Percentiles rank a stretch among this genome's conserved stretches.
Evolutionary conservation across 2,797 vertebrate genomes (phyloP).

Genomic region (Pempheris klunzingeri): DNA sequence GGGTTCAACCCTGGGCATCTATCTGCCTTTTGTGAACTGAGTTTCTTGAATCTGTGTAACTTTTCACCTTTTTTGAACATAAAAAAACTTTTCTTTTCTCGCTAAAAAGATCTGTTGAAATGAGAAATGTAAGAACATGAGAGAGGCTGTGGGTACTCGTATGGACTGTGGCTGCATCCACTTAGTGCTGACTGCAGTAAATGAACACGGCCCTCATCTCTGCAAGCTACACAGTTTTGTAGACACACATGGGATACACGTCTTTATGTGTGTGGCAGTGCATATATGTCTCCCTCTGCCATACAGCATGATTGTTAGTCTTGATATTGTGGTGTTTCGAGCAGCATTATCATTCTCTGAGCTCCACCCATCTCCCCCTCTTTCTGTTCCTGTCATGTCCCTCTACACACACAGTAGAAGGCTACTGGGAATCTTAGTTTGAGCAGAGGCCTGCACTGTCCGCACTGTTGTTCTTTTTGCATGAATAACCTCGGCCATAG

Average conservation of each 20-base stretch:
- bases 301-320: not conserved
- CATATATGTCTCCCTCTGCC: not conserved
- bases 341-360: not conserved
- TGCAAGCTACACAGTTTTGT: slow-evolving; percentile 3
- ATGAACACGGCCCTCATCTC: not conserved
- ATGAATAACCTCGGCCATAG: slow-evolving; percentile 74
- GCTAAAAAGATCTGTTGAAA: not conserved
- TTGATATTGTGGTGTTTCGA: not conserved
- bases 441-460: slow-evolving; percentile 58
- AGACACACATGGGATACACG: not conserved
- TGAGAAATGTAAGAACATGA: not conserved
- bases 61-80: not conserved
- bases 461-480: slow-evolving; percentile 81
- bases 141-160: not conserved
- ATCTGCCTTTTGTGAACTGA: not conserved
- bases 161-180: not conserved
- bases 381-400: slow-evolving; percentile 6
- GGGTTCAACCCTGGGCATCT: not conserved
- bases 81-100: not conserved
- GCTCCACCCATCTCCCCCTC: not conserved
- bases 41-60: not conserved
- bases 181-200: slow-evolving; percentile 18
- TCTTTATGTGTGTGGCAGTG: no score
- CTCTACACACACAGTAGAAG: slow-evolving; percentile 19
- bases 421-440: slow-evolving; percentile 57